A percentile compares a stretch with the other conserved stretches of the same genome.
Evolutionary conservation across 2,888 invertebrate species (phyloP).

Genomic region (Hedya salicella): DNA sequence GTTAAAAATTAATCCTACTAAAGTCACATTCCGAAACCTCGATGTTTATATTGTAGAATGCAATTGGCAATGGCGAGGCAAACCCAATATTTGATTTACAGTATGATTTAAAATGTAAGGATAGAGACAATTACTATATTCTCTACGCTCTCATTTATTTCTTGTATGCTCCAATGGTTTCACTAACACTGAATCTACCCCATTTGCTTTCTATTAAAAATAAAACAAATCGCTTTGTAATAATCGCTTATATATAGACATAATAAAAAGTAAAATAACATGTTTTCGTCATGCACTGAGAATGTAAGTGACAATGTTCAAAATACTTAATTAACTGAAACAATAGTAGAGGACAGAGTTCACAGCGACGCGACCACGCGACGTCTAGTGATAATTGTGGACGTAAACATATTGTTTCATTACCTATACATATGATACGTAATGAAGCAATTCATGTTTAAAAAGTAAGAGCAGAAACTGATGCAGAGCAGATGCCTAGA

Average conservation of each 20-base stretch:
- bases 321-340: constrained; percentile 22
- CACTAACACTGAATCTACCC: constrained; percentile 5
- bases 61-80: too few relatives aligned
- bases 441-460: constrained; percentile 22
- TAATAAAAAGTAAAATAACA: too few relatives aligned
- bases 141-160: too few relatives aligned
- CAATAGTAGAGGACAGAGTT: constrained; percentile 34
- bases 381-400: constrained; percentile 26
- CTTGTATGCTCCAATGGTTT: constrained; percentile 8
- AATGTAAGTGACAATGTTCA: background rate
- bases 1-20: background rate
- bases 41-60: too few relatives aligned
- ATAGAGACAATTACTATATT: too few relatives aligned
- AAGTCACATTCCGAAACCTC: background rate
- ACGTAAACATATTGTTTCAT: too few relatives aligned
- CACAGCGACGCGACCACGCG: constrained; percentile 24
- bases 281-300: constrained; percentile 17
- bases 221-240: background rate
- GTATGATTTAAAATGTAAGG: too few relatives aligned
- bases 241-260: too few relatives aligned
- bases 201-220: constrained; percentile 5
- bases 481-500: too few relatives aligned
- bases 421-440: too few relatives aligned
- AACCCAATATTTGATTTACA: too few relatives aligned
- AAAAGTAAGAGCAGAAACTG: background rate